Percentiles rank a stretch among this genome's conserved stretches.
phyloP scores from a whole-genome alignment of 2,888 invertebrate species.

The Agonum fuliginosum region DNA sequence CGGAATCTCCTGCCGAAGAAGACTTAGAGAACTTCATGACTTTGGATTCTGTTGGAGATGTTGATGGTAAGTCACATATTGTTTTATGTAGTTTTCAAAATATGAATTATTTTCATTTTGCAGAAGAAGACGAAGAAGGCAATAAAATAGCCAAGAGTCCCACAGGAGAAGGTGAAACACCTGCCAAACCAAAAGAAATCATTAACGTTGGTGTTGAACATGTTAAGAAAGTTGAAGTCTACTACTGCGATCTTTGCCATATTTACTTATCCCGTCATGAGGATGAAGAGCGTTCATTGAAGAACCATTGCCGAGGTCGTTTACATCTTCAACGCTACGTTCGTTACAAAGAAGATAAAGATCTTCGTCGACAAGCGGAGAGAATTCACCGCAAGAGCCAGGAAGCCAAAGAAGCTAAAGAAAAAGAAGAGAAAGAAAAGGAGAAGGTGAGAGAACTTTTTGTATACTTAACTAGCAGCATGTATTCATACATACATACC shows the following conservation, averaged over 20 bases:
- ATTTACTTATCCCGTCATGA: slow-evolving; percentile 81
- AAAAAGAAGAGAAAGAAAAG: slow-evolving; percentile 72
- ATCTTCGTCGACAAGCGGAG: slow-evolving; percentile 82
- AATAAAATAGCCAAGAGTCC: slow-evolving; percentile 75
- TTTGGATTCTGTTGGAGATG: slow-evolving; percentile 91
- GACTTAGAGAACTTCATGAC: slow-evolving; percentile 90
- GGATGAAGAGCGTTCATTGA: slow-evolving; percentile 78
- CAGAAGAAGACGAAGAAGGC: slow-evolving; percentile 73
- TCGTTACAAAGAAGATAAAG: slow-evolving; percentile 85
- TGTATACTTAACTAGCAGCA: no score
- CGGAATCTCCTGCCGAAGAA: slow-evolving; percentile 78
- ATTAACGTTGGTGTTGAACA: slow-evolving; percentile 86
- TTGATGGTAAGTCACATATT: slow-evolving; percentile 78
- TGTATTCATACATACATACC: no score
- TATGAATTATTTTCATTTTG: slow-evolving; percentile 67
- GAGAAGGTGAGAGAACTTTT: slow-evolving; percentile 65
- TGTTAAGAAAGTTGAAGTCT: slow-evolving; percentile 85
- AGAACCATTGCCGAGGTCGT: slow-evolving; percentile 84
- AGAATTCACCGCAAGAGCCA: slow-evolving; percentile 79
- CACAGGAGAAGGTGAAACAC: slow-evolving; percentile 69
- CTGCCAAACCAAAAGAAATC: slow-evolving; percentile 77
- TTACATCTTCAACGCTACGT: slow-evolving; percentile 86
- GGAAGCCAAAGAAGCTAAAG: slow-evolving; percentile 72
- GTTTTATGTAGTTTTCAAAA: slow-evolving; percentile 39
- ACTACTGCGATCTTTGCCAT: slow-evolving; percentile 87